Evolutionary conservation across 2,888 invertebrate genomes (phyloP).

Genomic region (Himalopsyche kuldschensis): DNA sequence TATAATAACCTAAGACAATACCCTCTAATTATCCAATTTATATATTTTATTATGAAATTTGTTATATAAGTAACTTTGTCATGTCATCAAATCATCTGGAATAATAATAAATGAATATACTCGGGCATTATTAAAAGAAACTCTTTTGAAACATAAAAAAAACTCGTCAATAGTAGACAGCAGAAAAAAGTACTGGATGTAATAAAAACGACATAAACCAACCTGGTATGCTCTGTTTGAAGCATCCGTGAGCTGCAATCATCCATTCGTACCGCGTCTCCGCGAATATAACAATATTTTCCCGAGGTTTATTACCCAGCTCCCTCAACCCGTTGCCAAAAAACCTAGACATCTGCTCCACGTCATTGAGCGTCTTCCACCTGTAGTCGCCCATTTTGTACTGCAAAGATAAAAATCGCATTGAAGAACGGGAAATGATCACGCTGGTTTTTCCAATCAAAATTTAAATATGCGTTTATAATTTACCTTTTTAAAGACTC

Average conservation of each 20-base stretch:
- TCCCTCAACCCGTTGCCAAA: conserved; percentile 85
- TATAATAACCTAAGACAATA: too few relatives aligned
- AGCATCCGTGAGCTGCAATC: conserved; percentile 93
- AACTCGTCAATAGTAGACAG: too few relatives aligned
- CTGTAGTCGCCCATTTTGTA: conserved; percentile 91
- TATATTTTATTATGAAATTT: too few relatives aligned
- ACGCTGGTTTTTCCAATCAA: neutral
- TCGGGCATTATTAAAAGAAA: too few relatives aligned
- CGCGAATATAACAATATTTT: conserved; percentile 90
- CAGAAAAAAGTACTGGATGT: too few relatives aligned
- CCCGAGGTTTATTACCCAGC: conserved; percentile 71
- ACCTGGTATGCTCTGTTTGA: conserved; percentile 90
- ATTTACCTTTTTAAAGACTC: conserved; percentile 91
- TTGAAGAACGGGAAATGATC: conserved; percentile 8
- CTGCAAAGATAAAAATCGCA: conserved; percentile 52
- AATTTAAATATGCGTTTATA: neutral
- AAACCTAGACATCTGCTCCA: conserved; percentile 72
- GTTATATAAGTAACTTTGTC: too few relatives aligned
- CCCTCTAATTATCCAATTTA: too few relatives aligned
- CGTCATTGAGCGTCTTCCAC: conserved; percentile 83
- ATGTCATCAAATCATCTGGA: too few relatives aligned
- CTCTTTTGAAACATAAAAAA: too few relatives aligned
- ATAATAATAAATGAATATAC: too few relatives aligned
- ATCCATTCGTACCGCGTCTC: conserved; percentile 99
- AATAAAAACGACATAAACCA: neutral